Percentiles rank a stretch among this genome's conserved stretches.
Conservation (phyloP, 2,113 vertebrate genomes). For the Saccopteryx leptura region DNA sequence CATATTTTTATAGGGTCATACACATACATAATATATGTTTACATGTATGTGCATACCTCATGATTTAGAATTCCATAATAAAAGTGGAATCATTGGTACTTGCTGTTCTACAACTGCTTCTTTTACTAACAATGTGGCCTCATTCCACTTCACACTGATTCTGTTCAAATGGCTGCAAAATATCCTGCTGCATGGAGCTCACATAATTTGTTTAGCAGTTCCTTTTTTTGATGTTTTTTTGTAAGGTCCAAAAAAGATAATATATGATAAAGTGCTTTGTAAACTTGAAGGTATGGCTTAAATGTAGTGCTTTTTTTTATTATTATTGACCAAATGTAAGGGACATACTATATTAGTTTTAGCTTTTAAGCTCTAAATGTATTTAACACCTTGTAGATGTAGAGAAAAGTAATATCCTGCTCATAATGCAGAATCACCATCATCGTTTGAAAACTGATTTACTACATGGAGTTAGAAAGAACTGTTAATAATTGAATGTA, state of each 20-base stretch:
- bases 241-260: constrained; percentile 10
- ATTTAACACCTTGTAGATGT: not conserved
- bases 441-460: constrained; percentile 16
- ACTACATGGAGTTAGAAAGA: not conserved
- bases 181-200: not conserved
- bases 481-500: constrained; percentile 39
- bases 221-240: not conserved
- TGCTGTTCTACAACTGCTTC: not conserved
- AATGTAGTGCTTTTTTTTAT: not conserved
- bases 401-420: not conserved
- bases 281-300: not conserved
- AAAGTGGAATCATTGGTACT: not conserved
- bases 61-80: not conserved
- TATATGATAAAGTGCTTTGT: not conserved
- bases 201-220: not conserved
- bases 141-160: not conserved
- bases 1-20: not conserved
- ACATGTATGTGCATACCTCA: not conserved
- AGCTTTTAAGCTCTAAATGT: not conserved
- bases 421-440: not conserved
- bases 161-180: not conserved
- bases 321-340: not conserved
- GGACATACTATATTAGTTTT: not conserved
- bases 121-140: not conserved
- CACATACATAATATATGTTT: not conserved